A percentile compares a stretch with the other conserved stretches of the same genome.
Conservation (phyloP, 2,888 invertebrate genomes). For the Yponomeuta sedellus region DNA sequence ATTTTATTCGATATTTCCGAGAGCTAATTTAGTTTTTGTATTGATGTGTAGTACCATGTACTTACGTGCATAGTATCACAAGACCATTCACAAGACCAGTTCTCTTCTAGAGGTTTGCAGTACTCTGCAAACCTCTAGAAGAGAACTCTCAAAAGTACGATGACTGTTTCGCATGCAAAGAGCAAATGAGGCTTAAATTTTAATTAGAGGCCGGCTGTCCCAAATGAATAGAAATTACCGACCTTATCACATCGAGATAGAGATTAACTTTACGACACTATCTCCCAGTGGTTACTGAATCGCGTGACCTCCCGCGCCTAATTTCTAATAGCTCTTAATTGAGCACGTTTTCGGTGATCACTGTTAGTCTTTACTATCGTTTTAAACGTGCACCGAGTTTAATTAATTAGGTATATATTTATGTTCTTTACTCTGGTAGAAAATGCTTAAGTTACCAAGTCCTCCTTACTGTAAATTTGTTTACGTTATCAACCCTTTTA, state of each 20-base stretch:
- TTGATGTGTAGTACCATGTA: no score
- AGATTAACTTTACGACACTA: slow-evolving; percentile 1
- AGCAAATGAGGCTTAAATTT: background rate
- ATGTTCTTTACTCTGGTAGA: no score
- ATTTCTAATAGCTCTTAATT: background rate
- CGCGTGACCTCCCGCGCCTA: background rate
- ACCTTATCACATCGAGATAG: background rate
- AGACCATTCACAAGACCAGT: no score
- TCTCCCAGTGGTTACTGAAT: background rate
- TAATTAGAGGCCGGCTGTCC: background rate
- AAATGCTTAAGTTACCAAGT: no score
- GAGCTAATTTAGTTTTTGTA: no score
- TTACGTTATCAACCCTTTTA: no score
- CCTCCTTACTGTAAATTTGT: no score
- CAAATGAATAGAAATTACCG: background rate
- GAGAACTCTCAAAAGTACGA: background rate
- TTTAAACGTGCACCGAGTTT: background rate
- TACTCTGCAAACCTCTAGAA: background rate
- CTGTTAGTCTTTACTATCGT: background rate
- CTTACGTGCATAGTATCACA: no score
- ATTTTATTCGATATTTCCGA: no score
- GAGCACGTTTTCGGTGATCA: background rate
- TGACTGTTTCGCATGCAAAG: background rate
- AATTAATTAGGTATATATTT: no score
- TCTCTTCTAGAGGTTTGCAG: no score